Evolutionary conservation across 2,888 invertebrate genomes (phyloP), one percentile per base, ranked within the genome.

Genomic region (Hirudinaria manillensis): DNA sequence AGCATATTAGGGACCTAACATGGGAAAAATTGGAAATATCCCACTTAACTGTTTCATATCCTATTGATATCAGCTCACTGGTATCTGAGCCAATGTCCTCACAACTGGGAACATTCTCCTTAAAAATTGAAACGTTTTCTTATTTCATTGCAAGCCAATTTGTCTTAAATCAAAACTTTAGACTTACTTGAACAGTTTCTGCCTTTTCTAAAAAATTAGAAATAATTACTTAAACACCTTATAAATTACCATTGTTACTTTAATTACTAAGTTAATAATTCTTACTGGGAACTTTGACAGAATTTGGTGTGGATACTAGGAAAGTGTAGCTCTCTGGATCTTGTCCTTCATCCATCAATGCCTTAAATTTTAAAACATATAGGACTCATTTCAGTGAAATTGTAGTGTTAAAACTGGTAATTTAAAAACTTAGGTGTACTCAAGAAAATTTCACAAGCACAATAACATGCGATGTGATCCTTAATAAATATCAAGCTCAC

Each of bases 281-380:
- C 55, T 36, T 51, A 61, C 61, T 61, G 24, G 29, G 29, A 24
- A 29, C 24, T 29, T 61, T 61, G 61, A 24, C 29, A 10, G 61
- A 61, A 24, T 61, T 55, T 34, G 24, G 34, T 29, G 61, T 21
- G 24, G 55, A 51, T 27, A 82, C 77, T 89, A 89, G 85, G 92
- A 91, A 65, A 89, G 29, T 84, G 83, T 88, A 90, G 38, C 89
- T 90, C 13, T 89, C 90, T 2, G 92, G 91, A 87, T 93, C 90
- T 76, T 89, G 86, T 27, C 87, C 87, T 81, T 87, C 87, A 66
- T 86, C 86, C 76, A 84, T 80, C 51, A 88, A 79, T 53, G 85
- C 86, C 87, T 87, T 78, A 16, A 80, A 78, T 74, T 76, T 51
- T 36, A 72, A 36, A 29, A 68, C 16, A n/a, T n/a, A n/a, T n/a